Evolutionary conservation across 2,113 vertebrate species (phyloP), one percentile per base, ranked within the genome.

Genomic region (Orycteropus afer): DNA sequence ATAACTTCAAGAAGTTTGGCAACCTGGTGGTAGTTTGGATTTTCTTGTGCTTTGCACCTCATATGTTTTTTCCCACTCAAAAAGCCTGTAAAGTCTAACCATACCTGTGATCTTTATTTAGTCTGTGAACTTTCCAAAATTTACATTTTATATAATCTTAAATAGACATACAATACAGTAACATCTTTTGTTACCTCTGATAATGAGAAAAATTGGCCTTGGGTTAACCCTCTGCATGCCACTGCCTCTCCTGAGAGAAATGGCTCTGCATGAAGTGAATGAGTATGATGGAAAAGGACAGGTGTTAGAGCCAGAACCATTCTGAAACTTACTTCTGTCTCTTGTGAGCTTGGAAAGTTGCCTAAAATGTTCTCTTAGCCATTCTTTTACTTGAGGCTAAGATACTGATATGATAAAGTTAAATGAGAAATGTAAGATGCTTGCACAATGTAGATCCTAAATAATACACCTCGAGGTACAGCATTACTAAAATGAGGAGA

Each of bases 181-280:
- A 17, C 1, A 25, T 5, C 2, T 34, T 9, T 1, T 22, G 57
- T 17, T 57, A 55, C 57, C 7, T 51, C 63, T 3, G 57, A 40
- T 40, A 42, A 14, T 47, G 27, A 53, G 59, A 51, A 6, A 7
- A 20, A 4, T 6, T 4, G 92, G 40, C 14, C 14, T 23, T 14
- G 3, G 4, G 61, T 4, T 51, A 3, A 22, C 13, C 25, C 42
- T 57, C 32, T 47, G 51, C 12, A 3, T 7, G 10, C 5, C 20
- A 27, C 83, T 29, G 1, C 20, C 6, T 40, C 6, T 57, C 29
- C 29, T 22, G 7, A 13, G 40, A 23, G 32, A 23, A 1, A 1
- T 5, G 5, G 5, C 25, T 67, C 14, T 34, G 6, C 0, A 1
- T 5, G 6, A n/a, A 18, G 42, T 5, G 10, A 7, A 3, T 7